phyloP scores from a whole-genome alignment of 2,797 vertebrate genomes.

The Buceros bicornis region DNA sequence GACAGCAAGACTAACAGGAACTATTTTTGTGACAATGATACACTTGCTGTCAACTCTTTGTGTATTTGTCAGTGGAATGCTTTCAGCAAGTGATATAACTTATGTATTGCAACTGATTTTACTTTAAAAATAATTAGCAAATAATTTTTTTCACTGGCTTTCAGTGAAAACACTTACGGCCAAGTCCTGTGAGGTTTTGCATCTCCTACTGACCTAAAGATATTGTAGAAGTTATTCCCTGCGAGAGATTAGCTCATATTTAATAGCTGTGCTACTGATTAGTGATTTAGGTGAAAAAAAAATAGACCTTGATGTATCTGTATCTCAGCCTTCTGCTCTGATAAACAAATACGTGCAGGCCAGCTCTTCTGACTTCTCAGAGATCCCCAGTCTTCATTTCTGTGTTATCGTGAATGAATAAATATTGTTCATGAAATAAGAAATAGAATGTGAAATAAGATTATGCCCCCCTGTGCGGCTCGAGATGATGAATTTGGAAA shows the following conservation, averaged over 20 bases:
- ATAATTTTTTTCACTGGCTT: neutral
- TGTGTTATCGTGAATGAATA: neutral
- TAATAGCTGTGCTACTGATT: neutral
- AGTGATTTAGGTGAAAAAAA: neutral
- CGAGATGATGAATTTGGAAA: neutral
- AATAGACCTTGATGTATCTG: neutral
- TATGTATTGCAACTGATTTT: neutral
- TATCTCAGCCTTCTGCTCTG: neutral
- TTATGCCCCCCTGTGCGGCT: neutral
- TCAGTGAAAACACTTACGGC: neutral
- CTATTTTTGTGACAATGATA: constrained; percentile 4
- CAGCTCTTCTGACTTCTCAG: neutral
- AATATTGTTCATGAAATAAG: neutral
- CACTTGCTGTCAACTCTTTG: neutral
- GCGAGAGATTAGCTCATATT: neutral
- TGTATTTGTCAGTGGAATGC: neutral
- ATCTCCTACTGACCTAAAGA: neutral
- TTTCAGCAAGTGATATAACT: constrained; percentile 4
- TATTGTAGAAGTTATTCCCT: neutral
- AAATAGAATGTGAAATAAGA: neutral
- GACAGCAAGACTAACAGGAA: neutral
- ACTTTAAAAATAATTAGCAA: neutral
- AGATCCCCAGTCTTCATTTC: neutral
- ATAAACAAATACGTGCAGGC: neutral
- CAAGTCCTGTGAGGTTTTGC: neutral